phyloP scores from a whole-genome alignment of 2,888 invertebrate species.

The Drosophila incognita region DNA sequence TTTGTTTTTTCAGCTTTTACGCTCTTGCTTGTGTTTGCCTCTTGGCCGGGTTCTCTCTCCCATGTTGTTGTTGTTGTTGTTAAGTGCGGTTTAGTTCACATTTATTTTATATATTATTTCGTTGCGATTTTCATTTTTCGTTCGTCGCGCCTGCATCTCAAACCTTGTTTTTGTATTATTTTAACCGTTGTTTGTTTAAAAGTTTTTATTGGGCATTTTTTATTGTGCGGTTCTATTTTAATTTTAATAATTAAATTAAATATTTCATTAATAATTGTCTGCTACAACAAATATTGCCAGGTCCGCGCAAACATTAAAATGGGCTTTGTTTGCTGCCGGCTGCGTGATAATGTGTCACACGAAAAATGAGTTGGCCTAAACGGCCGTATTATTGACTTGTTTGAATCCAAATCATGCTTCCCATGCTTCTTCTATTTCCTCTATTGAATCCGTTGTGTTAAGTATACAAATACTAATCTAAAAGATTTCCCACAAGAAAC shows the following conservation, averaged over 20 bases:
- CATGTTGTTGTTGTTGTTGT: background rate
- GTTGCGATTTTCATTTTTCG: background rate
- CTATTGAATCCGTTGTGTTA: background rate
- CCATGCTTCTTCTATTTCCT: background rate
- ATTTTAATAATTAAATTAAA: no score
- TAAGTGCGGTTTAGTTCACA: background rate
- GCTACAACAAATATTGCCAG: background rate
- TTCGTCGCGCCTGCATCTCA: no score
- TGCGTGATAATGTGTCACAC: no score
- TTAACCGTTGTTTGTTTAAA: no score
- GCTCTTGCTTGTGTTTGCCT: background rate
- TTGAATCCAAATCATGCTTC: background rate
- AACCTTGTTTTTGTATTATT: no score
- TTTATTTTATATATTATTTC: background rate
- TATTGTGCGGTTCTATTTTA: no score
- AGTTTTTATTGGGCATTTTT: no score
- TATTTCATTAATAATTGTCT: no score
- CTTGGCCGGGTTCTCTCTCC: background rate
- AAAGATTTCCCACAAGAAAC: background rate
- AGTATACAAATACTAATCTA: background rate
- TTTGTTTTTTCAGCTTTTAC: background rate
- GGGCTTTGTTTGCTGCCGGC: no score
- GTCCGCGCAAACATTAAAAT: background rate
- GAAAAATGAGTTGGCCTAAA: no score
- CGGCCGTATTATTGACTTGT: background rate